Percentiles rank a stretch among this genome's conserved stretches.
phyloP scores from a whole-genome alignment of 2,888 invertebrate genomes.

The Notodromas monacha region DNA sequence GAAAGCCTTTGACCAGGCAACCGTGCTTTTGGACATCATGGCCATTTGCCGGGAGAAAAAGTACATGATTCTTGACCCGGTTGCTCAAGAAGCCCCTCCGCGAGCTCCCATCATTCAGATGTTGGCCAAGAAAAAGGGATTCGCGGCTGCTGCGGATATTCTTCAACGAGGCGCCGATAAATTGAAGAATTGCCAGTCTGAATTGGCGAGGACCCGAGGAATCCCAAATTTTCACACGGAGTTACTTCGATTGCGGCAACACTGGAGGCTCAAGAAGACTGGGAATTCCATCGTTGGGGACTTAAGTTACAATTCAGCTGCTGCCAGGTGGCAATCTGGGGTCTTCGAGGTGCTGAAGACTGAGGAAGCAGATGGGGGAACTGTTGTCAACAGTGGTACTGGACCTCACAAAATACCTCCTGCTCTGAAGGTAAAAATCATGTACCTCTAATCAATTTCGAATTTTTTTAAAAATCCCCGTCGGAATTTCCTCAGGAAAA shows the following conservation, averaged over 20 bases:
- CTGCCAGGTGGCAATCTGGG: constrained; percentile 68
- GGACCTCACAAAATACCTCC: constrained; percentile 1
- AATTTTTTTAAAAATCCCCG: no score
- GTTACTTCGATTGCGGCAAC: constrained; percentile 48
- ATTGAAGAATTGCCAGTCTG: constrained; percentile 41
- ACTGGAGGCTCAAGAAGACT: constrained; percentile 84
- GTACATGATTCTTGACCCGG: constrained; percentile 59
- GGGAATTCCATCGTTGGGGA: constrained; percentile 82
- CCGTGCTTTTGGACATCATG: constrained; percentile 65
- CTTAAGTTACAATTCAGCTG: constrained; percentile 51
- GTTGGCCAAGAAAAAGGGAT: constrained; percentile 55
- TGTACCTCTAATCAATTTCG: no score
- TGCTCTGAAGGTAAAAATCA: background rate
- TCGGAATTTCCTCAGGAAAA: no score
- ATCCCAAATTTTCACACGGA: constrained; percentile 76
- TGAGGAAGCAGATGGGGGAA: constrained; percentile 30
- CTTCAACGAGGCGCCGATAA: constrained; percentile 55
- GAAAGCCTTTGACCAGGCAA: constrained; percentile 27
- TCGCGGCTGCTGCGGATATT: constrained; percentile 52
- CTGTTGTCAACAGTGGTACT: background rate
- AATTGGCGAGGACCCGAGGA: constrained; percentile 19
- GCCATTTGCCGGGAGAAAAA: constrained; percentile 69
- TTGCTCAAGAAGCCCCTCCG: constrained; percentile 47
- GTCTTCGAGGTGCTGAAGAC: constrained; percentile 86
- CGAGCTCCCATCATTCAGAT: constrained; percentile 58